Evolutionary conservation across 2,888 invertebrate genomes (phyloP), one percentile per base, ranked within the genome.

Genomic region (Nomada goodeniana): DNA sequence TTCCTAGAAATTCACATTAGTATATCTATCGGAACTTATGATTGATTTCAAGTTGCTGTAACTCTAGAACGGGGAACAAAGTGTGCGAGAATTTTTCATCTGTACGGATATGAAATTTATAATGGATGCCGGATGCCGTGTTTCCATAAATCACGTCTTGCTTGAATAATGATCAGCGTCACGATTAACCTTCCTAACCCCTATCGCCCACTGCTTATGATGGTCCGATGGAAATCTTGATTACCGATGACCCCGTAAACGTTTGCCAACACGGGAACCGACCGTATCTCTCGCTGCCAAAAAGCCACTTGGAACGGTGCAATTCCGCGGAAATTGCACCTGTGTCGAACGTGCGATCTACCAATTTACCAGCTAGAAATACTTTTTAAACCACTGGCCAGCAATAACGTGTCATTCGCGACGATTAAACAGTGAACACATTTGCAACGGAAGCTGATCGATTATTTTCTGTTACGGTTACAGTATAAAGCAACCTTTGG

Each of bases 401-500:
- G 10, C 15, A 53, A 20, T 73, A 15, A 18, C 36, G 36, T 18
- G 10, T 60, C 47, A 73, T 55, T 26, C 18, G 13, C 64, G 50
- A 55, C 7, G 23, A 70, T 70, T 67, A 26, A 15, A 18, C 18
- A 29, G n/a, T 36, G 36, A 42, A 20, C 18, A 7, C n/a, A 44
- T 44, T 42, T 18, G 13, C 57, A 61, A 61, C 63, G 10, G 11
- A 29, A 61, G 20, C 68, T 72, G 10, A 86, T 74, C 59, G 59
- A 10, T 47, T 20, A 23, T 23, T 18, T 60, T 29, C 26, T 47
- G 67, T 26, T 52, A 2, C 60, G 52, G 72, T 90, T 92, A 18
- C 89, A 93, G 93, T 68, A 91, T 91, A 83, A 93, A 93, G 75
- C 91, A 91, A 76, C 93, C 92, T 76, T 79, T 92, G 85, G 89